Percentiles rank a stretch among this genome's conserved stretches.
These are phyloP conservation scores for Sparidentex hasta DNA, from an alignment of 2,797 vertebrate genomes.

Conservation along the genomic window DNA sequence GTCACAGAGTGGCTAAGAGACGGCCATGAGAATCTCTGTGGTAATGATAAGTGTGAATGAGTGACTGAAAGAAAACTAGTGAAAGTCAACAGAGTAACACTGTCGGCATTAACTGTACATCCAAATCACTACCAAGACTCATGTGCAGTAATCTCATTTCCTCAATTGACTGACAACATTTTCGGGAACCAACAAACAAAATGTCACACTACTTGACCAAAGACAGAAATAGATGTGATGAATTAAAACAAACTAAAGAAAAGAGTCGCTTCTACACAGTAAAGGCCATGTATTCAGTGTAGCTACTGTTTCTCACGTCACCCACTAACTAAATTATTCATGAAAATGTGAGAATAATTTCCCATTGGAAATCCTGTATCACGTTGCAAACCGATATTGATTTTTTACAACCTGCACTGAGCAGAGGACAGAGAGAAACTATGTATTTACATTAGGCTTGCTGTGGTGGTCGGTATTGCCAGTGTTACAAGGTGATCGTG, in stretches of 20 bases:
- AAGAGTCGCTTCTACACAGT: background rate
- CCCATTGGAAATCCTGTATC: background rate
- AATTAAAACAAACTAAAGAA: background rate
- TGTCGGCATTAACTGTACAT: background rate
- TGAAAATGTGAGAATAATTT: background rate
- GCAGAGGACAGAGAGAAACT: background rate
- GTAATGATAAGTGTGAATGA: background rate
- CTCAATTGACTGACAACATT: background rate
- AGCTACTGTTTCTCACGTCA: background rate
- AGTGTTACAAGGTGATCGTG: no score
- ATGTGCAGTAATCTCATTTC: slow-evolving; percentile 22
- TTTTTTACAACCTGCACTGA: slow-evolving; percentile 5
- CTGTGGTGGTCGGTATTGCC: no score
- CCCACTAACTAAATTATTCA: background rate
- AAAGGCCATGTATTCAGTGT: background rate
- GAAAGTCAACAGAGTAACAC: background rate
- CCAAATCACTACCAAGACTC: slow-evolving; percentile 6
- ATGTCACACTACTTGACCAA: background rate
- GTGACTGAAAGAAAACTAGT: background rate
- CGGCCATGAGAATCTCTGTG: background rate
- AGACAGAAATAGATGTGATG: background rate
- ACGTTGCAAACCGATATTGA: background rate
- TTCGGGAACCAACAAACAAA: background rate
- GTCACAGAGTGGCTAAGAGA: background rate
- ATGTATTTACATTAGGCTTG: no score